phyloP scores from a whole-genome alignment of 1,140 invertebrate genomes.

The Tetramorium simillimum region DNA sequence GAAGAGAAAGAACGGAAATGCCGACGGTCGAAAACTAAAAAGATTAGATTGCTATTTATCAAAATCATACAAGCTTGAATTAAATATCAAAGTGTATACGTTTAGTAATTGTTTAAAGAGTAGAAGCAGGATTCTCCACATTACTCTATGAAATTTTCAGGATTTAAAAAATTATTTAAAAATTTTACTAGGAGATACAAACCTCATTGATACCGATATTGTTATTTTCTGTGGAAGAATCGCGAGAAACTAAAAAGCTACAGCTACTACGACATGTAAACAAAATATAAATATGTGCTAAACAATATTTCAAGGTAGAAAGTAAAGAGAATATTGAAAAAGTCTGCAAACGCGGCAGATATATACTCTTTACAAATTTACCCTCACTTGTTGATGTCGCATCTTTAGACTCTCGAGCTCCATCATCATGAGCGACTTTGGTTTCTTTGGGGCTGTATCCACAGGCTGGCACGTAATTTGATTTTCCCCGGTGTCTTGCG shows the following conservation, averaged over 20 bases:
- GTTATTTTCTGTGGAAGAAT: not conserved
- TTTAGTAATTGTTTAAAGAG: slow-evolving; percentile 3
- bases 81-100: not conserved
- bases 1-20: slow-evolving; percentile 8
- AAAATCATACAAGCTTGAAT: slow-evolving; percentile 41
- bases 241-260: slow-evolving; percentile 31
- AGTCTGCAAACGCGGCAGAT: slow-evolving; percentile 4
- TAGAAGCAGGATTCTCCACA: slow-evolving; percentile 18
- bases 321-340: slow-evolving; percentile 20
- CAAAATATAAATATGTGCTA: slow-evolving; percentile 48
- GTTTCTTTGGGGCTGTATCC: slow-evolving; percentile 90
- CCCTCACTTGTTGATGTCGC: slow-evolving; percentile 86
- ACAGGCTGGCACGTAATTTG: slow-evolving; percentile 93
- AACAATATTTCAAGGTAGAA: slow-evolving; percentile 49
- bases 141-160: not conserved
- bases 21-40: slow-evolving; percentile 6
- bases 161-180: not conserved
- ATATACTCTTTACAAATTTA: slow-evolving; percentile 71
- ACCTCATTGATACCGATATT: not conserved
- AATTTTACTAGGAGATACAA: not conserved
- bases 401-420: slow-evolving; percentile 91
- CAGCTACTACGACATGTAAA: not conserved
- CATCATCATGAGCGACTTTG: slow-evolving; percentile 89
- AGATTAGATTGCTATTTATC: not conserved
- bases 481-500: slow-evolving; percentile 92